Percentiles rank a stretch among this genome's conserved stretches.
These are phyloP conservation scores for Myiopsitta monachus DNA, from an alignment of 2,113 vertebrate species.

Conservation along the genomic window DNA sequence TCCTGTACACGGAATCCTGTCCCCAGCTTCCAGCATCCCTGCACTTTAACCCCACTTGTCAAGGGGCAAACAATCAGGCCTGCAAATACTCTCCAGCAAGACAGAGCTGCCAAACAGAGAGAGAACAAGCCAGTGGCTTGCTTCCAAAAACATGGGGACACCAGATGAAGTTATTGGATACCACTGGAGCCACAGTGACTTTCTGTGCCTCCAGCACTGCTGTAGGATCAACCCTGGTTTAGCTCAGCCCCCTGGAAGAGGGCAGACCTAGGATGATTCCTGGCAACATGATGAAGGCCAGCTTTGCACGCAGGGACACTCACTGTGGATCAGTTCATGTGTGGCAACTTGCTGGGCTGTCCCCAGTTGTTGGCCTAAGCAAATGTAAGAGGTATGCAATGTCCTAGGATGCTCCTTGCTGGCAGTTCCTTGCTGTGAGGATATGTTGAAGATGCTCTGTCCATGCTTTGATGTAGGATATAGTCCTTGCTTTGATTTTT, in stretches of 20 bases:
- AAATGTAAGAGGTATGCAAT: neutral
- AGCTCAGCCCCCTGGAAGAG: neutral
- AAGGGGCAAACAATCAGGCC: neutral
- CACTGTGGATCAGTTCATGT: neutral
- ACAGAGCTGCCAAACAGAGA: neutral
- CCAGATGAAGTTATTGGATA: neutral
- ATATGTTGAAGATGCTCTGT: neutral
- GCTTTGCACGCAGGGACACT: neutral
- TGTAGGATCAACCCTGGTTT: neutral
- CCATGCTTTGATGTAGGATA: neutral
- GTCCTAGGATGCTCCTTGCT: neutral
- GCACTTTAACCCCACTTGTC: neutral
- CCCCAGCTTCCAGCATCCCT: neutral
- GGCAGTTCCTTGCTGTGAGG: neutral
- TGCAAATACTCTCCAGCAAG: neutral
- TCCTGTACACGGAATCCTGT: too few relatives aligned
- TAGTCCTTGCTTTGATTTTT: neutral
- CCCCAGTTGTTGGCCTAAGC: neutral
- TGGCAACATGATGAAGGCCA: accelerated
- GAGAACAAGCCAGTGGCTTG: neutral
- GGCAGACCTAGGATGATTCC: neutral
- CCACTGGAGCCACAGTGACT: accelerated
- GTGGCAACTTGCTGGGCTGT: neutral
- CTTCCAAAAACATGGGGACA: neutral
- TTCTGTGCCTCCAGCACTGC: too few relatives aligned